phyloP scores from a whole-genome alignment of 2,888 invertebrate species.

The Brachylomia viminalis region DNA sequence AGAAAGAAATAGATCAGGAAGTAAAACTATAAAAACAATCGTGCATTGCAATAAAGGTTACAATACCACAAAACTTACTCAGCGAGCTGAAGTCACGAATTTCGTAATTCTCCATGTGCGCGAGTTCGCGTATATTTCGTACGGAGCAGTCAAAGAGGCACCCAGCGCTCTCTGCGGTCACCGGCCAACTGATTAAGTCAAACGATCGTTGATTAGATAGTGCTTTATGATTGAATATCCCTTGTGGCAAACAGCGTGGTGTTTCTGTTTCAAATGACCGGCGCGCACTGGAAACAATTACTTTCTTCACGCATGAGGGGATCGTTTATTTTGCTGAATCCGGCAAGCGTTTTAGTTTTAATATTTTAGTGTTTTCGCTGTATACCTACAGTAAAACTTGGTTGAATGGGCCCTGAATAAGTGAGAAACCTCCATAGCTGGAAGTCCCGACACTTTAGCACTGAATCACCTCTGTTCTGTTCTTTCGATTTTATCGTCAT shows the following conservation, averaged over 20 bases:
- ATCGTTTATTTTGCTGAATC: constrained; percentile 29
- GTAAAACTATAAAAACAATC: constrained; percentile 5
- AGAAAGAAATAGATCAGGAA: background rate
- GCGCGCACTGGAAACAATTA: constrained; percentile 55
- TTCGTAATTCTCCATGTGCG: constrained; percentile 81
- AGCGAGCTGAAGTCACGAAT: constrained; percentile 82
- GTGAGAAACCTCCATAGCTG: too few relatives aligned
- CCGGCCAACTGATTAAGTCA: constrained; percentile 84
- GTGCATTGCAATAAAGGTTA: constrained; percentile 27
- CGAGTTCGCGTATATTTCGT: constrained; percentile 57
- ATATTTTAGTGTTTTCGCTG: background rate
- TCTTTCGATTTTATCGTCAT: too few relatives aligned
- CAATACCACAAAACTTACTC: constrained; percentile 76
- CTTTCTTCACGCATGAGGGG: constrained; percentile 55
- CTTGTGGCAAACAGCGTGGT: constrained; percentile 67
- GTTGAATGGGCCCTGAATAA: too few relatives aligned
- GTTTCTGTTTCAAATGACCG: constrained; percentile 55
- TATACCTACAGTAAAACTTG: too few relatives aligned
- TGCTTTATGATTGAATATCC: constrained; percentile 81
- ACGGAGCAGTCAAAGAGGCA: constrained; percentile 63
- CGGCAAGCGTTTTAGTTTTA: background rate
- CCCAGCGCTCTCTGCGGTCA: constrained; percentile 77
- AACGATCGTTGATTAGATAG: constrained; percentile 86
- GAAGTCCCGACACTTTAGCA: too few relatives aligned
- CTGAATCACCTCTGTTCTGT: too few relatives aligned